Conservation (phyloP, 2,113 vertebrate species). For the Emydocephalus ijimae region DNA sequence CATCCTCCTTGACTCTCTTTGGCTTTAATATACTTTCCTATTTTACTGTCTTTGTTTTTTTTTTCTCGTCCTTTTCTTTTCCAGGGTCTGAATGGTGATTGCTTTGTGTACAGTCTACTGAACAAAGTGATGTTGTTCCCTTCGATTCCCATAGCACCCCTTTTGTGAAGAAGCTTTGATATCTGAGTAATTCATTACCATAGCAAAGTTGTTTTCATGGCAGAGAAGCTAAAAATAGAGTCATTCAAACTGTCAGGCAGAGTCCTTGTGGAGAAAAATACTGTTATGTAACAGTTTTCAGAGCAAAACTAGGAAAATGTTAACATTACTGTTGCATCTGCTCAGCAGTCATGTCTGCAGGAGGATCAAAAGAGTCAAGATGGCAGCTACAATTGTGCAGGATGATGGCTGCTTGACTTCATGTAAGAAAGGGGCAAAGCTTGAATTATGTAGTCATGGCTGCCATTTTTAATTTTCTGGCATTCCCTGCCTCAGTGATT, state of each 20-base stretch:
- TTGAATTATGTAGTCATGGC: background rate
- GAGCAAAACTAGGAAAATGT: background rate
- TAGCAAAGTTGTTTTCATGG: conserved; percentile 47
- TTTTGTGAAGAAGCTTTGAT: conserved; percentile 19
- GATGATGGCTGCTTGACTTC: background rate
- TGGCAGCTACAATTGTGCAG: background rate
- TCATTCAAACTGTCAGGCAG: background rate
- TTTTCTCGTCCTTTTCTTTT: conserved; percentile 17
- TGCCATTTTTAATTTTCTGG: background rate
- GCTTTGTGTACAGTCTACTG: background rate
- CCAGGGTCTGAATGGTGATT: conserved; percentile 12
- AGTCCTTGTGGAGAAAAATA: background rate
- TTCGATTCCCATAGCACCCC: background rate
- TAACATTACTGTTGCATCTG: background rate
- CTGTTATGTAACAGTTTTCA: conserved; percentile 19
- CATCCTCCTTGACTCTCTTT: background rate
- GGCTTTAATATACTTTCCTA: background rate
- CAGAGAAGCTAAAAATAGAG: conserved; percentile 51
- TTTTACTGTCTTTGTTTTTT: conserved; percentile 21
- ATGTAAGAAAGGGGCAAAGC: background rate
- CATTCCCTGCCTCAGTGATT: background rate
- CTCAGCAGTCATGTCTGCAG: background rate
- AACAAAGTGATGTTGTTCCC: conserved; percentile 21
- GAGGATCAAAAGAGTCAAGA: background rate
- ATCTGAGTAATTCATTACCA: conserved; percentile 50